Percentiles rank a stretch among this genome's conserved stretches.
Evolutionary conservation across 37 sponge, comb jelly and placozoan genomes (phyloP).

Genomic region (Crambe crambe): DNA sequence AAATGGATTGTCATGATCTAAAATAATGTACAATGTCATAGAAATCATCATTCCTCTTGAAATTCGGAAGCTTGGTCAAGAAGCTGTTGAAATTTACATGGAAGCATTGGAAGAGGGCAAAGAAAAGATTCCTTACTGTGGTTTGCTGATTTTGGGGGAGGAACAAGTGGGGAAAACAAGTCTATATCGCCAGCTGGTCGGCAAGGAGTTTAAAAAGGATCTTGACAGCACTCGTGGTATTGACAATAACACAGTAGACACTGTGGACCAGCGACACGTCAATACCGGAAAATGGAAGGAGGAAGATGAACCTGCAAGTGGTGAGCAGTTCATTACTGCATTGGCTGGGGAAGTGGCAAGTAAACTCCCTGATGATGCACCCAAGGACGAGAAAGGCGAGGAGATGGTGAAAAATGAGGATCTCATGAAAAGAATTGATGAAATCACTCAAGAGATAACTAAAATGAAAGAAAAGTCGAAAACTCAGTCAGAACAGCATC

Average conservation of each 20-base stretch:
- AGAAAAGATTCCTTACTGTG: slow-evolving; percentile 57
- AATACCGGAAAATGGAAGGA: neutral
- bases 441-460: no score
- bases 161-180: slow-evolving; percentile 63
- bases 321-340: neutral
- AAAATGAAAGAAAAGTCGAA: no score
- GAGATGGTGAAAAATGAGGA: neutral
- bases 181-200: slow-evolving; percentile 18
- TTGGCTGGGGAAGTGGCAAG: neutral
- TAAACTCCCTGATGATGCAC: neutral
- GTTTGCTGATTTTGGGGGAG: slow-evolving; percentile 59
- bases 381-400: neutral
- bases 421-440: neutral
- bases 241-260: slow-evolving; percentile 40
- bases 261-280: no score
- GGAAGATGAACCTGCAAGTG: neutral
- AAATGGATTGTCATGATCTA: no score
- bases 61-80: slow-evolving; percentile 31
- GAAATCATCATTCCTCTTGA: slow-evolving; percentile 40
- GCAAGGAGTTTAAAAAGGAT: slow-evolving; percentile 19
- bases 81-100: slow-evolving; percentile 12
- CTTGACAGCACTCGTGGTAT: slow-evolving; percentile 50
- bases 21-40: no score
- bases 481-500: neutral
- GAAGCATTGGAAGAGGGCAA: slow-evolving; percentile 32